These are phyloP conservation scores for Chaetodon trifasciatus DNA, from an alignment of 2,797 vertebrate genomes.

Conservation along the genomic window DNA sequence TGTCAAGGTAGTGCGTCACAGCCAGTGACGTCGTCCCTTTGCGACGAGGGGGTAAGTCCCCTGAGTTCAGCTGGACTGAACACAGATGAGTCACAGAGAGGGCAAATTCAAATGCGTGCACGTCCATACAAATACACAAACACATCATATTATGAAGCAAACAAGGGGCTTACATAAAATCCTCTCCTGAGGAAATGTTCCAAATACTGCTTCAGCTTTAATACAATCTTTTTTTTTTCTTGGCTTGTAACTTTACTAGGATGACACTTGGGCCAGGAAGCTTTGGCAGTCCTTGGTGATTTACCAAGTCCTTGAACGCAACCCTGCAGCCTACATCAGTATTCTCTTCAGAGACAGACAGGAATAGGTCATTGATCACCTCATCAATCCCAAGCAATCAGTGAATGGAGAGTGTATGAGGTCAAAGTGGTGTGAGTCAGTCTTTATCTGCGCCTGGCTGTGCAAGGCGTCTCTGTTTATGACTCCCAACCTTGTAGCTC, in stretches of 20 bases:
- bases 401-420: conserved; percentile 30
- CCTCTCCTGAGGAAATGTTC: conserved; percentile 14
- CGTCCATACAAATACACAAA: conserved; percentile 28
- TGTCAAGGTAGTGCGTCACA: conserved; percentile 64
- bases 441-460: conserved; percentile 3
- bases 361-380: conserved; percentile 70
- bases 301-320: conserved; percentile 49
- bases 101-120: conserved; percentile 15
- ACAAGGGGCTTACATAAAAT: conserved; percentile 32
- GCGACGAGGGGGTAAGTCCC: conserved; percentile 48
- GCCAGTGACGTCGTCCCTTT: conserved; percentile 37
- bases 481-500: conserved; percentile 39
- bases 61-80: conserved; percentile 27
- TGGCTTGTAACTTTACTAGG: conserved; percentile 21
- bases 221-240: conserved; percentile 31
- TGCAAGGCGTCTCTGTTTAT: conserved; percentile 42
- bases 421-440: conserved; percentile 27
- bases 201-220: conserved; percentile 43
- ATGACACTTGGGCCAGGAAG: conserved; percentile 24
- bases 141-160: conserved; percentile 27
- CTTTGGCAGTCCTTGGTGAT: conserved; percentile 33
- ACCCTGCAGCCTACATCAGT: conserved; percentile 51
- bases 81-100: conserved; percentile 68
- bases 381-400: conserved; percentile 66
- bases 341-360: conserved; percentile 36